These are phyloP conservation scores for Nettapus auritus DNA, from an alignment of 2,113 vertebrate genomes.

Conservation along the genomic window DNA sequence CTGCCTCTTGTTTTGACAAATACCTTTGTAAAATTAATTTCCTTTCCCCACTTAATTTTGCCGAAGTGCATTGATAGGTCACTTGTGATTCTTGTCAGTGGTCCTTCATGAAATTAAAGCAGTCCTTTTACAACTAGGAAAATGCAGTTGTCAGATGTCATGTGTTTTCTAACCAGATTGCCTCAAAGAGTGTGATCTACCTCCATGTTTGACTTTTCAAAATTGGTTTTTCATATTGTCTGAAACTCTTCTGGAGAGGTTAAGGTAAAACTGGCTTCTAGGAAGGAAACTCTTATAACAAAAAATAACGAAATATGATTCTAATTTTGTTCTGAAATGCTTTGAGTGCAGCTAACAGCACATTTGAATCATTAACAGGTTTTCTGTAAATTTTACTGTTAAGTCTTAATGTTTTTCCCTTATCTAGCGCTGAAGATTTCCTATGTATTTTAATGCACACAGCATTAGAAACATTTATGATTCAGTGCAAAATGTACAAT, in stretches of 20 bases:
- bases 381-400: not conserved
- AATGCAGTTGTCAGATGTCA: not conserved
- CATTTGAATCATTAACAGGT: not conserved
- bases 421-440: not conserved
- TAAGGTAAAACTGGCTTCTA: not conserved
- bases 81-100: not conserved
- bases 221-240: not conserved
- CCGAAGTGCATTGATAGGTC: not conserved
- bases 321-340: not conserved
- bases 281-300: not conserved
- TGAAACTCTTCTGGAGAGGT: not conserved
- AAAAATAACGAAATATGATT: not conserved
- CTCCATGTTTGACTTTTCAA: not conserved
- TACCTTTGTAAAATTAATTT: not conserved
- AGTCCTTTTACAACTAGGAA: not conserved
- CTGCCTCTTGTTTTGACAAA: not conserved
- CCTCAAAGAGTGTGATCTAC: not conserved
- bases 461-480: not conserved
- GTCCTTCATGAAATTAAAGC: not conserved
- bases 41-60: not conserved
- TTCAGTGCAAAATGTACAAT: not conserved
- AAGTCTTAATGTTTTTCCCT: not conserved
- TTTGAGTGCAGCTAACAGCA: not conserved
- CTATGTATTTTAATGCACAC: not conserved
- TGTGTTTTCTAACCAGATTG: not conserved